Percentiles rank a stretch among this genome's conserved stretches.
Conservation (phyloP, 2,888 invertebrate genomes). For the Conomelus anceps region DNA sequence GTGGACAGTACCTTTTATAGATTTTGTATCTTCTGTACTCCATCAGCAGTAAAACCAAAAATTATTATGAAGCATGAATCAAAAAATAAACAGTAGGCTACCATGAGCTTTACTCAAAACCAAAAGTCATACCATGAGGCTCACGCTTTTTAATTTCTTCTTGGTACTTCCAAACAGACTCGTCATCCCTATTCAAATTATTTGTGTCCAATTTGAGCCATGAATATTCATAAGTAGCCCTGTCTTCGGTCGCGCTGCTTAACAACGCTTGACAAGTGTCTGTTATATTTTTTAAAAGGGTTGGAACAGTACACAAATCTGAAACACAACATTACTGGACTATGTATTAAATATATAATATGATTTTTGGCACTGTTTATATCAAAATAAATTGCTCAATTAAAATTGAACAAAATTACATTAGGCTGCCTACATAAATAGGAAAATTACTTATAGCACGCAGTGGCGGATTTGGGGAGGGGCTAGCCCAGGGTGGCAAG, state of each 20-base stretch:
- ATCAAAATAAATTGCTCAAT: neutral
- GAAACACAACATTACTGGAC: neutral
- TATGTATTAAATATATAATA: neutral
- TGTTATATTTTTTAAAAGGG: neutral
- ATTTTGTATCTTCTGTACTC: too few relatives aligned
- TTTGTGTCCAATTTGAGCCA: neutral
- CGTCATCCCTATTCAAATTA: neutral
- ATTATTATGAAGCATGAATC: too few relatives aligned
- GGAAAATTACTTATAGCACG: too few relatives aligned
- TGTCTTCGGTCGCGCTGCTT: neutral
- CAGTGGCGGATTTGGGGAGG: too few relatives aligned
- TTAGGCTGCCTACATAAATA: too few relatives aligned
- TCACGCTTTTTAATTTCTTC: neutral
- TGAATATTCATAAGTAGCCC: neutral
- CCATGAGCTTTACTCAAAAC: neutral
- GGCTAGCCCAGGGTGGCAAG: too few relatives aligned
- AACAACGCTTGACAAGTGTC: neutral
- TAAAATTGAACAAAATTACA: too few relatives aligned
- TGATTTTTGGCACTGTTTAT: too few relatives aligned
- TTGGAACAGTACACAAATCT: neutral
- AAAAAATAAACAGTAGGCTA: too few relatives aligned
- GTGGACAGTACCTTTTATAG: too few relatives aligned
- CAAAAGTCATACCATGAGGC: neutral
- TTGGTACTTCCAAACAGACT: neutral
- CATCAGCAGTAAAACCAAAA: too few relatives aligned